Percentiles rank a stretch among this genome's conserved stretches.
Conservation (phyloP, 1,140 invertebrate genomes). For the Popillia japonica region DNA sequence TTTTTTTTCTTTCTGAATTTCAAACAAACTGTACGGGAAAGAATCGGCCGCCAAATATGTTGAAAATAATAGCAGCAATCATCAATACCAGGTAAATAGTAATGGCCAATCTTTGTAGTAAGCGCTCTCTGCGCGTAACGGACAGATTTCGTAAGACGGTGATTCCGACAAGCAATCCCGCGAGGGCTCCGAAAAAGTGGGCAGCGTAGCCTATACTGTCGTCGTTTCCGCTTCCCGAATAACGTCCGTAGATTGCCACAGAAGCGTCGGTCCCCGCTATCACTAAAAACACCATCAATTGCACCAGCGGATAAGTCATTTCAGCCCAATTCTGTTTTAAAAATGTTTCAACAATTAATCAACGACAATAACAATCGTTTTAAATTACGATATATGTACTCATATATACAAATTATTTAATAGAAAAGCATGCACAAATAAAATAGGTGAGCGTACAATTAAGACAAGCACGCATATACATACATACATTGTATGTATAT, state of each 20-base stretch:
- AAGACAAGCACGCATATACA: no score
- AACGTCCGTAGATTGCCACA: conserved; percentile 83
- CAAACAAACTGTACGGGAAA: conserved; percentile 42
- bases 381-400: no score
- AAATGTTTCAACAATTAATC: conserved; percentile 23
- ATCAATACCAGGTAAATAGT: conserved; percentile 79
- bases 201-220: conserved; percentile 85
- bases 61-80: conserved; percentile 61
- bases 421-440: background rate
- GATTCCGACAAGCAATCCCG: conserved; percentile 89
- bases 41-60: conserved; percentile 46
- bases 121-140: conserved; percentile 84
- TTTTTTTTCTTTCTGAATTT: no score
- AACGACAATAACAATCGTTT: background rate
- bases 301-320: conserved; percentile 87
- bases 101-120: conserved; percentile 84
- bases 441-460: no score
- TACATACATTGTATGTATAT: no score
- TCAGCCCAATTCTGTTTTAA: conserved; percentile 85
- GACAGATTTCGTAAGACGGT: conserved; percentile 89
- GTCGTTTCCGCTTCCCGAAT: conserved; percentile 69
- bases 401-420: no score
- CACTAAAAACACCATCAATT: conserved; percentile 79
- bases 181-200: conserved; percentile 86
- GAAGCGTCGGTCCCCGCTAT: conserved; percentile 77